These are phyloP conservation scores for Miltochrista miniata DNA, from an alignment of 2,888 invertebrate genomes.

Conservation along the genomic window DNA sequence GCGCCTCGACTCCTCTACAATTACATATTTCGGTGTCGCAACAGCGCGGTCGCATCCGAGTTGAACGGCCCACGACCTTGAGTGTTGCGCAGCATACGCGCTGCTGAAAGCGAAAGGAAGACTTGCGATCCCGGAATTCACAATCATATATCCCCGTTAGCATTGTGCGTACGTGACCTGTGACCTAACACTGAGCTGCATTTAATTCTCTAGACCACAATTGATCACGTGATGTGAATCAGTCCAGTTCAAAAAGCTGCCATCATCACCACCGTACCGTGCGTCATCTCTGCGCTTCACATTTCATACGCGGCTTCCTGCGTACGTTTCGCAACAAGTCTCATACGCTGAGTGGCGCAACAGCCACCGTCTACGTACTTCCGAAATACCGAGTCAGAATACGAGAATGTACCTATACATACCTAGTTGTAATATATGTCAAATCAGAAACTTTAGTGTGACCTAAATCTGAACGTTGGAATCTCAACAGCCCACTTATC, in stretches of 20 bases:
- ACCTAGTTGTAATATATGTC: too few relatives aligned
- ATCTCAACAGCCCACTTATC: conserved; percentile 73
- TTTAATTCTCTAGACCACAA: conserved; percentile 49
- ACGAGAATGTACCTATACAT: conserved; percentile 30
- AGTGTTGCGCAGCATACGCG: conserved; percentile 73
- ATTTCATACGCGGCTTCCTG: conserved; percentile 65
- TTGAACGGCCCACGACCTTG: conserved; percentile 83
- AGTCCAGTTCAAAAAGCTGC: conserved; percentile 17
- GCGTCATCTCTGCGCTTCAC: conserved; percentile 63
- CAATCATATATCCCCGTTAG: conserved; percentile 41
- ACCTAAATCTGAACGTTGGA: conserved; percentile 61
- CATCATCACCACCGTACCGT: conserved; percentile 28
- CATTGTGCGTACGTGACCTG: conserved; percentile 67
- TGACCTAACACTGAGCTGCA: conserved; percentile 39
- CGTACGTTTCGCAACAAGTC: conserved; percentile 59
- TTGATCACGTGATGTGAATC: conserved; percentile 53
- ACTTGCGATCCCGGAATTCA: conserved; percentile 59
- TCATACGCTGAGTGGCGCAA: conserved; percentile 55
- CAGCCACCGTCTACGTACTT: conserved; percentile 53
- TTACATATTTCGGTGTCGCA: conserved; percentile 83
- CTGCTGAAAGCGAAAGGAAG: conserved; percentile 78
- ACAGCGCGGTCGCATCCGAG: conserved; percentile 80
- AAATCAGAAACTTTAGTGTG: conserved; percentile 52
- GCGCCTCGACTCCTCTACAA: conserved; percentile 79
- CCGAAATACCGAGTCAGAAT: conserved; percentile 57